phyloP scores from a whole-genome alignment of 2,797 vertebrate genomes.

The Chelonia mydas region DNA sequence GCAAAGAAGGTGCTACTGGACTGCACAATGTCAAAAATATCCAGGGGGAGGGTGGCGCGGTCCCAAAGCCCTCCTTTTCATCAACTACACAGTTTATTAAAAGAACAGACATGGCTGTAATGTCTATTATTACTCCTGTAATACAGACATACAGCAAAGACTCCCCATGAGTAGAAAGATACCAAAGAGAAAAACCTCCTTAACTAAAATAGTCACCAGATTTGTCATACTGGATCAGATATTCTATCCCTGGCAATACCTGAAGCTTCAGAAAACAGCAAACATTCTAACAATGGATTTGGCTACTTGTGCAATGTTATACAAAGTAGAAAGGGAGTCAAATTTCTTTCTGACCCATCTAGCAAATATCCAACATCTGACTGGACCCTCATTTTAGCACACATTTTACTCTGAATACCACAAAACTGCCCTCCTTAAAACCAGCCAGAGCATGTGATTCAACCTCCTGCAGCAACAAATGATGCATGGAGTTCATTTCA shows the following conservation, averaged over 20 bases:
- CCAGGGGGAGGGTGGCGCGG: rapidly evolving
- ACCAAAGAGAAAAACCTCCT: not conserved
- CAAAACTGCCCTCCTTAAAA: slow-evolving; percentile 40
- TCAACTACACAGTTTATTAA: not conserved
- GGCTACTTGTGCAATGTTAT: not conserved
- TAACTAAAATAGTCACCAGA: not conserved
- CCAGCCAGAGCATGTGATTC: slow-evolving; percentile 52
- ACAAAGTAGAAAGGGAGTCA: not conserved
- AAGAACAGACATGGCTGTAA: not conserved
- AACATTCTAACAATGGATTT: rapidly evolving
- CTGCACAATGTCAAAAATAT: rapidly evolving
- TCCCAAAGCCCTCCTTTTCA: not conserved
- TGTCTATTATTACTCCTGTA: rapidly evolving
- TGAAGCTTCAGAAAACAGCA: not conserved
- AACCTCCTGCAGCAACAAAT: slow-evolving; percentile 61
- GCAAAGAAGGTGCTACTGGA: rapidly evolving
- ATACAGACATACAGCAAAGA: not conserved
- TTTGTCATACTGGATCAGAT: not conserved
- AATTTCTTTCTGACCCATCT: not conserved
- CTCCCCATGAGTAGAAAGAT: not conserved
- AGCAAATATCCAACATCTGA: not conserved
- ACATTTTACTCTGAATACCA: not conserved
- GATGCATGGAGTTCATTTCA: slow-evolving; percentile 61
- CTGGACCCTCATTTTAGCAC: not conserved
- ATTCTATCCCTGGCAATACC: not conserved